These are phyloP conservation scores for Petrocephalus sullivani DNA, from an alignment of 2,797 vertebrate genomes.

Conservation along the genomic window DNA sequence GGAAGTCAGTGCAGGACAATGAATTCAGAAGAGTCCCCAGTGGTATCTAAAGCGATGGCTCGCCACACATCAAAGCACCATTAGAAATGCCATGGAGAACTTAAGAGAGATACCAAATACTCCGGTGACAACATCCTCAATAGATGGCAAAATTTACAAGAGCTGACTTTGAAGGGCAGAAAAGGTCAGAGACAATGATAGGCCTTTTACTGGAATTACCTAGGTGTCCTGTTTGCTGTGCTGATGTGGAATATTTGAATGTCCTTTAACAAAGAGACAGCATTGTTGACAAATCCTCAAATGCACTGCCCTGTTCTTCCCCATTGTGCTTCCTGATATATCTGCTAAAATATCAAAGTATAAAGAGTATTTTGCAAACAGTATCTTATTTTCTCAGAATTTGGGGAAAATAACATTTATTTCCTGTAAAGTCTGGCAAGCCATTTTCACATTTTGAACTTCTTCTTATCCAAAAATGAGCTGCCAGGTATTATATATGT, in stretches of 20 bases:
- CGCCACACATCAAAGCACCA: constrained; percentile 26
- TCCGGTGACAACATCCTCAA: constrained; percentile 27
- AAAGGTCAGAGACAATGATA: constrained; percentile 35
- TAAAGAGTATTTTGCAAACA: not conserved
- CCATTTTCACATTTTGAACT: not conserved
- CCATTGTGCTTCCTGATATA: constrained; percentile 10
- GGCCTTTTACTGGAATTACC: not conserved
- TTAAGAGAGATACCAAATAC: constrained; percentile 22
- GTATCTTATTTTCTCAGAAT: not conserved
- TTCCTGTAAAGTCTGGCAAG: not conserved
- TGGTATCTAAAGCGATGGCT: constrained; percentile 22
- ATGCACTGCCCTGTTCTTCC: not conserved
- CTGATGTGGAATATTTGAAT: not conserved
- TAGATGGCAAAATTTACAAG: constrained; percentile 32
- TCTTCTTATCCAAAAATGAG: not conserved
- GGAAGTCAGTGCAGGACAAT: constrained; percentile 6
- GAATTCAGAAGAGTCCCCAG: constrained; percentile 23
- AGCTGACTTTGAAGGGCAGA: constrained; percentile 34
- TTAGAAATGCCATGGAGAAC: constrained; percentile 16
- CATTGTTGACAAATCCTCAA: not conserved
- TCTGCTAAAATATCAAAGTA: constrained; percentile 4
- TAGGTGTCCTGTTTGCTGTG: not conserved
- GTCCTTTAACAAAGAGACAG: not conserved
- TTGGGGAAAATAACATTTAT: not conserved
- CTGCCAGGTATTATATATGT: not conserved